Percentiles rank a stretch among this genome's conserved stretches.
Evolutionary conservation across 2,888 invertebrate genomes (phyloP).

Genomic region (Mythimna impura): DNA sequence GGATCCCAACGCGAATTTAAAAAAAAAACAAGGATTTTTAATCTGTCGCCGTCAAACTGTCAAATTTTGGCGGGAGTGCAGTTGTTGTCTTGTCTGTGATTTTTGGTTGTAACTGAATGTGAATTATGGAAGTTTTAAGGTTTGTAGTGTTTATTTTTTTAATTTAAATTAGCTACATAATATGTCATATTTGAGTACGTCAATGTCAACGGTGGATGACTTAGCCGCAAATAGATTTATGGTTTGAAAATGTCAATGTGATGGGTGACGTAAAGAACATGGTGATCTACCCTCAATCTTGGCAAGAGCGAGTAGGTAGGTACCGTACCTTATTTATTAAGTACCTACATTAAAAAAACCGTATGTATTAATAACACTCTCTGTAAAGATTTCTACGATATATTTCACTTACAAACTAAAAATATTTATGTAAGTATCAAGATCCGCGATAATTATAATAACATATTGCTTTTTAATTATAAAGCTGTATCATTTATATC

Average conservation of each 20-base stretch:
- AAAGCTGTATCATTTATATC: not conserved
- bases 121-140: slow-evolving; percentile 66
- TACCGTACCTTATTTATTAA: not conserved
- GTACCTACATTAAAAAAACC: not conserved
- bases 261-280: not conserved
- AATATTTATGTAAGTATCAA: not conserved
- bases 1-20: slow-evolving; percentile 65
- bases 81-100: slow-evolving; percentile 54
- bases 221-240: too few species aligned
- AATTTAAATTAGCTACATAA: not conserved
- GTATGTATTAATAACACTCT: not conserved
- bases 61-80: slow-evolving; percentile 63
- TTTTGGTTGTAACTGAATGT: slow-evolving; percentile 38
- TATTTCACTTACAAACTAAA: not conserved
- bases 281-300: slow-evolving; percentile 9
- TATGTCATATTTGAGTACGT: too few species aligned
- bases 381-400: not conserved
- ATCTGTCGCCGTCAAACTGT: slow-evolving; percentile 58
- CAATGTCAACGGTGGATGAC: too few species aligned
- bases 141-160: slow-evolving; percentile 40
- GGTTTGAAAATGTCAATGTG: too few species aligned
- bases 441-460: not conserved
- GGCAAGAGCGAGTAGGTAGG: not conserved
- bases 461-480: not conserved
- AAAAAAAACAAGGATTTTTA: slow-evolving; percentile 55